phyloP scores from a whole-genome alignment of 2,888 invertebrate species.

The Netelia virgata region DNA sequence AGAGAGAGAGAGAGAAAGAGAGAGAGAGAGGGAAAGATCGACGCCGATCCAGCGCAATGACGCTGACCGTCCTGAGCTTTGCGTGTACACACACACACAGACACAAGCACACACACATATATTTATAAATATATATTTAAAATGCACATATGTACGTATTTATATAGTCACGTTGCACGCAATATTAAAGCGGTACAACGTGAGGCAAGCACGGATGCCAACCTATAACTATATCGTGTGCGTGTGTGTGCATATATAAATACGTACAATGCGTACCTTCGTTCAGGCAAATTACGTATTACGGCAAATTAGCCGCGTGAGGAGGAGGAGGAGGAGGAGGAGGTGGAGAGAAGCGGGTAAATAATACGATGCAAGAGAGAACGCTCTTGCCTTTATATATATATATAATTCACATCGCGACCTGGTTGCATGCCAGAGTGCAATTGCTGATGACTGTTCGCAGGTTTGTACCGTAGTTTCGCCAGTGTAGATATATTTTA shows the following conservation, averaged over 20 bases:
- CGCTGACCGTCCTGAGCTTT: conserved; percentile 39
- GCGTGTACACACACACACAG: conserved; percentile 27
- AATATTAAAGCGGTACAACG: conserved; percentile 50
- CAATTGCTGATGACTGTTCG: conserved; percentile 64
- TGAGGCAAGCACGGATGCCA: conserved; percentile 24
- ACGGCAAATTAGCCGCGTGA: conserved; percentile 69
- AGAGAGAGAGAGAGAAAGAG: conserved; percentile 42
- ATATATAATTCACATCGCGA: background rate
- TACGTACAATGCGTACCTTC: conserved; percentile 60
- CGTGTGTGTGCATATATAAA: background rate
- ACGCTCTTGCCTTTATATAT: background rate
- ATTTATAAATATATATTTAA: conserved; percentile 6
- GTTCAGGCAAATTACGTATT: conserved; percentile 68
- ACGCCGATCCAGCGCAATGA: conserved; percentile 13
- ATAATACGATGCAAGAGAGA: conserved; percentile 53
- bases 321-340: conserved; percentile 28
- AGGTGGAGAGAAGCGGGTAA: conserved; percentile 38
- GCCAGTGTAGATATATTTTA: background rate
- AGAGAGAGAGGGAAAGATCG: conserved; percentile 33
- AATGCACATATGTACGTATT: conserved; percentile 29
- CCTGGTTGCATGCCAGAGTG: conserved; percentile 61
- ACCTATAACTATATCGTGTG: conserved; percentile 20
- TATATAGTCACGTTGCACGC: conserved; percentile 53
- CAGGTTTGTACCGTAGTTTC: conserved; percentile 34
- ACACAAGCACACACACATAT: conserved; percentile 16